Evolutionary conservation across 2,113 vertebrate genomes (phyloP), one percentile per base, ranked within the genome.

Genomic region (Eudorcas thomsonii): DNA sequence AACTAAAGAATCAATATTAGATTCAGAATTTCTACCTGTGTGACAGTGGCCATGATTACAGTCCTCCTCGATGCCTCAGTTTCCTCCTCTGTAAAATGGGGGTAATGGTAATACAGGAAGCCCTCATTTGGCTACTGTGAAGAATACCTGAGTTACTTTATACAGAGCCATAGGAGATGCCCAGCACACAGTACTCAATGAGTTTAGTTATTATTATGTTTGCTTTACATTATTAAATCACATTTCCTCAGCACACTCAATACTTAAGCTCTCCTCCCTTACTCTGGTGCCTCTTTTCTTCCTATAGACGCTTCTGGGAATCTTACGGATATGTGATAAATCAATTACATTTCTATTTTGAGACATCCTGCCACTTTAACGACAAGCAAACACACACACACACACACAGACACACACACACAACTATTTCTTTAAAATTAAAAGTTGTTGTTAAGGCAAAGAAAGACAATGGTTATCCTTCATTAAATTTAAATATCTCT

Each of bases 401-500:
- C n/a, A 83, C 91, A 74, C 91, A 3, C 48, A 48, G 8, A 57
- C 55, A 59, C 57, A 59, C 25, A 59, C 10, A 45, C 25, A 84
- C 21, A 71, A 33, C 36, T 28, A 45, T 36, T 50, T 71, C 81
- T 54, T 59, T 82, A 64, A 85, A 80, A 64, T 77, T 96, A 33
- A 89, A 81, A 86, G 30, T 17, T 59, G 55, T n/a, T 93, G 59
- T 45, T 92, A 88, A 62, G 91, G 17, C 23, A 81, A 86, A 95
- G 52, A 90, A 94, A 96, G 39, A 60, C 92, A 93, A 88, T 26
- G 15, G 36, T 13, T 82, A 17, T 15, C 30, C 83, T 71, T 89
- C n/a, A 88, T 77, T 88, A 97, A 94, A 95, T 25, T 57, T 91
- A 91, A 59, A 33, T 91, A 74, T 91, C 30, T 89, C 62, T 93